Evolutionary conservation across 2,888 invertebrate species (phyloP).

Genomic region (Byasa hedistus): DNA sequence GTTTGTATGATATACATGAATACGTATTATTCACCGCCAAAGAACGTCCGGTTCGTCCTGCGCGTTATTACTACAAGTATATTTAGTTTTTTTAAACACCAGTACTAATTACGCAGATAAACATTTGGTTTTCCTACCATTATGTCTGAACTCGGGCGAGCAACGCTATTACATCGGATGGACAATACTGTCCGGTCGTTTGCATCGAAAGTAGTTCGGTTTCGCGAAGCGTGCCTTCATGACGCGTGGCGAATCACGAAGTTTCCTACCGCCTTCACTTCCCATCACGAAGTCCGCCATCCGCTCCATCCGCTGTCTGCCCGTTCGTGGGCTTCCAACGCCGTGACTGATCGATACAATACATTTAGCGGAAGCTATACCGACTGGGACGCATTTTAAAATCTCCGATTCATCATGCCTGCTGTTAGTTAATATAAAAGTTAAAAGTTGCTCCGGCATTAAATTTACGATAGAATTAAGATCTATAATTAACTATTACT

Average conservation of each 20-base stretch:
- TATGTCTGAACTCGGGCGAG: slow-evolving; percentile 43
- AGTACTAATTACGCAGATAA: background rate
- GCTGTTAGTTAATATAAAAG: background rate
- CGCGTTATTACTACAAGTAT: too few species aligned
- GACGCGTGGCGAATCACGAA: slow-evolving; percentile 42
- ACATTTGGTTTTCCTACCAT: slow-evolving; percentile 29
- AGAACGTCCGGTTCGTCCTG: too few species aligned
- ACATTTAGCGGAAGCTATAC: slow-evolving; percentile 51
- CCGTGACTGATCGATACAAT: slow-evolving; percentile 67
- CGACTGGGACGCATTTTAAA: slow-evolving; percentile 28
- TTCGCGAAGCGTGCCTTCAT: slow-evolving; percentile 40
- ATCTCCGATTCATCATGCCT: background rate
- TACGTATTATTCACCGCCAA: too few species aligned
- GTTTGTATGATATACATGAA: too few species aligned
- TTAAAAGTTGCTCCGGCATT: background rate
- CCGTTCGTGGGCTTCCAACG: slow-evolving; percentile 54
- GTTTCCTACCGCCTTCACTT: slow-evolving; percentile 57
- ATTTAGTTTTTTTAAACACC: too few species aligned
- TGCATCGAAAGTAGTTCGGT: slow-evolving; percentile 50
- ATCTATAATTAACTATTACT: too few species aligned
- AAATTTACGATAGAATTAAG: too few species aligned
- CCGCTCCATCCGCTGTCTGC: slow-evolving; percentile 35
- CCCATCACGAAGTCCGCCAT: slow-evolving; percentile 56
- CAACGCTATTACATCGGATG: slow-evolving; percentile 33
- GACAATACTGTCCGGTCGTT: slow-evolving; percentile 50